Evolutionary conservation across 2,797 vertebrate genomes (phyloP), one percentile per base, ranked within the genome.

Genomic region (Serranus cabrilla): DNA sequence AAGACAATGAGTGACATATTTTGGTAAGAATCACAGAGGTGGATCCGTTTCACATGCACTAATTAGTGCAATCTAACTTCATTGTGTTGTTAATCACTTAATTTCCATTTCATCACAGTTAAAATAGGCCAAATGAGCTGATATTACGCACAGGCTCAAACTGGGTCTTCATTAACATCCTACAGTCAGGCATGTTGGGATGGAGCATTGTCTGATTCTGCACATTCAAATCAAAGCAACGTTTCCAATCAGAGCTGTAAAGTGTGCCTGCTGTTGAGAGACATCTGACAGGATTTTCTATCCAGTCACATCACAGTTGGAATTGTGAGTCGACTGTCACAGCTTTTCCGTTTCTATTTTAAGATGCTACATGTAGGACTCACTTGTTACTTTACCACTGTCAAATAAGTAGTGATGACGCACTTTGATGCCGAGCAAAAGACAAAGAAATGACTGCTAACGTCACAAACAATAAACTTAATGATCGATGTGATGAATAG

Each of bases 171-270:
- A 83, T 86, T 74, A 83, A 64, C 89, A 73, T 83, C 89, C 88
- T 43, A 42, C 87, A 65, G 86, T 82, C 79, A 56, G 68, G 58
- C 50, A 3, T 56, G 57, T 56, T 11, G 58, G 59, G 75, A 73
- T 37, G 71, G 2, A 40, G 61, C 58, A 0, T 2, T 0, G 47
- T 16, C 70, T 69, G 68, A 70, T 67, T 46, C 69, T 23, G 74
- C 78, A 39, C 54, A 17, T 63, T 77, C 46, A 16, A 9, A 60
- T 67, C 17, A 50, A 0, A 56, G 73, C 74, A 12, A 60, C 1
- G 66, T 68, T 77, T 86, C 83, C 87, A 92, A 92, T 92, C 89
- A 92, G 71, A 40, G 80, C 49, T 11, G 66, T 5, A 18, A 31
- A 51, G 81, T 4, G 71, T 82, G 60, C 81, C 86, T 76, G 82